Evolutionary conservation across 2,797 vertebrate species (phyloP).

Genomic region (Gila robusta): DNA sequence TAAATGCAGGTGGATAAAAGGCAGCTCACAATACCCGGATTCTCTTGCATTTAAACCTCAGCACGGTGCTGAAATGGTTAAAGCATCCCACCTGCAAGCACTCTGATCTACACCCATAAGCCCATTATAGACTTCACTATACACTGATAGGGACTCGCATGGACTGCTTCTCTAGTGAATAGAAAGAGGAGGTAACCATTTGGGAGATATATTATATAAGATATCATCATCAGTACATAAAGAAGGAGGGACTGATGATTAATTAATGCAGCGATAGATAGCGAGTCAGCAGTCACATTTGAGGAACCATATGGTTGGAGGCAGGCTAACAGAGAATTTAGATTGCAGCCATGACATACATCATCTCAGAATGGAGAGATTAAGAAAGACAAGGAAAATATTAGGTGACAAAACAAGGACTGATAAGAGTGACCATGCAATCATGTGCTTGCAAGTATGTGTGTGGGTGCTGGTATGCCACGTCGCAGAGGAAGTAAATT

Average conservation of each 20-base stretch:
- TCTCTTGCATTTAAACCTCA: neutral
- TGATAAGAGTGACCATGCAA: slow-evolving; percentile 19
- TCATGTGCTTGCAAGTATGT: slow-evolving; percentile 13
- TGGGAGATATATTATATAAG: slow-evolving; percentile 29
- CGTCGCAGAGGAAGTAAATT: slow-evolving; percentile 29
- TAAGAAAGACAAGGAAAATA: slow-evolving; percentile 14
- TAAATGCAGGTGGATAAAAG: neutral
- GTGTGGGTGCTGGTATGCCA: slow-evolving; percentile 18
- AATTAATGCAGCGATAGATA: slow-evolving; percentile 54
- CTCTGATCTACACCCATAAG: slow-evolving; percentile 51
- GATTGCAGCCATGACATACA: neutral
- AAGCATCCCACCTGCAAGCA: slow-evolving; percentile 8
- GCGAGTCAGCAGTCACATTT: slow-evolving; percentile 34
- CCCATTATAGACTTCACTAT: slow-evolving; percentile 36
- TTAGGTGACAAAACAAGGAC: neutral
- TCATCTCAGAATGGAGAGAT: slow-evolving; percentile 1
- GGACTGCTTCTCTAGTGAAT: slow-evolving; percentile 23
- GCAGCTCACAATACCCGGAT: neutral
- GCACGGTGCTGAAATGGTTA: neutral
- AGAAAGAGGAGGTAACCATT: neutral
- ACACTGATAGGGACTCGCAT: slow-evolving; percentile 44
- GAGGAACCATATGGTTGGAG: slow-evolving; percentile 34
- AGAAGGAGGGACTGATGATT: slow-evolving; percentile 46
- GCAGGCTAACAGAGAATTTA: slow-evolving; percentile 10
- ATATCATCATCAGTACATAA: slow-evolving; percentile 44